A percentile compares a stretch with the other conserved stretches of the same genome.
phyloP scores from a whole-genome alignment of 2,797 vertebrate species.

The Esox masquinongy region DNA sequence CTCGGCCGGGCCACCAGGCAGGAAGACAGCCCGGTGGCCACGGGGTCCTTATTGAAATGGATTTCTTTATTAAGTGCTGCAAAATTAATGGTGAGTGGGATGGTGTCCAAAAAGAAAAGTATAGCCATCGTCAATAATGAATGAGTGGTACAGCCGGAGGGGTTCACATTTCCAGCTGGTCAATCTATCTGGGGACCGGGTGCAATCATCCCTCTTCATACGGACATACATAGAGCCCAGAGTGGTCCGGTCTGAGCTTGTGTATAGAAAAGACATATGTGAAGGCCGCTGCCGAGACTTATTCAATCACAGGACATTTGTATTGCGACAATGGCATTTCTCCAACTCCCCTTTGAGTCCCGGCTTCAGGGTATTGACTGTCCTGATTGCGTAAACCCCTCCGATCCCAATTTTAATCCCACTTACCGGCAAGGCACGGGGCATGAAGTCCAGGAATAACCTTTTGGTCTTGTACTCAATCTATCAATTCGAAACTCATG shows the following conservation, averaged over 20 bases:
- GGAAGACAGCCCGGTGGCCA: not conserved
- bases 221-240: not conserved
- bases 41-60: constrained; percentile 9
- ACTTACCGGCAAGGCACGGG: not conserved
- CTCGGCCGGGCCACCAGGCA: not conserved
- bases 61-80: constrained; percentile 27
- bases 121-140: constrained; percentile 33
- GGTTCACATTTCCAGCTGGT: not conserved
- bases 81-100: constrained; percentile 34
- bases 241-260: not conserved
- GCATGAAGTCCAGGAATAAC: constrained; percentile 2
- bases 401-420: not conserved
- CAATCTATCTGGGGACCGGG: not conserved
- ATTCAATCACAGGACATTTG: constrained; percentile 7
- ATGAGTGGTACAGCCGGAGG: constrained; percentile 21
- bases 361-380: not conserved
- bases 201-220: not conserved
- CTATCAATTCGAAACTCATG: constrained; percentile 1
- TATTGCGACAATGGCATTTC: constrained; percentile 22
- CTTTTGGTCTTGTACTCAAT: not conserved
- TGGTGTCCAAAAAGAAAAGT: constrained; percentile 20
- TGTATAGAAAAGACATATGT: not conserved
- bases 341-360: not conserved
- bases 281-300: not conserved
- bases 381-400: not conserved